Evolutionary conservation across 1,140 invertebrate genomes (phyloP).

Genomic region (Apis dorsata): DNA sequence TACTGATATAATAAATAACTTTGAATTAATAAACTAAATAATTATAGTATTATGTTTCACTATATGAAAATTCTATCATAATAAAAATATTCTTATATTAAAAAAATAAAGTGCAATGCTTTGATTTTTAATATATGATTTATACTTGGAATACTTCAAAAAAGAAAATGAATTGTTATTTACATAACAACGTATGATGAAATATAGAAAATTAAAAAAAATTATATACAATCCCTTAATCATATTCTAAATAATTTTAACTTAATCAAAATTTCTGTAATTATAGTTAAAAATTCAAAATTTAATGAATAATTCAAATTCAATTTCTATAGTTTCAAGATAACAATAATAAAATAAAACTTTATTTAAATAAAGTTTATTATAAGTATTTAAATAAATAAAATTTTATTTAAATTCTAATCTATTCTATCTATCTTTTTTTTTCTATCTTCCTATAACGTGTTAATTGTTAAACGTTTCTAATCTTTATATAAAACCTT

Average conservation of each 20-base stretch:
- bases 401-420: background rate
- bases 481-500: constrained; percentile 57
- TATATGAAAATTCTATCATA: background rate
- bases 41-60: background rate
- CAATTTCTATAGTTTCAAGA: background rate
- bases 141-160: background rate
- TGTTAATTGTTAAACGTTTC: constrained; percentile 19
- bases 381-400: too few relatives aligned
- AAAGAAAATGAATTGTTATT: background rate
- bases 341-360: constrained; percentile 10
- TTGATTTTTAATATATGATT: background rate
- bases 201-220: background rate
- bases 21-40: background rate
- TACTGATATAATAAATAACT: background rate
- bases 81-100: too few relatives aligned
- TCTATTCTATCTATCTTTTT: background rate
- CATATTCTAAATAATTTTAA: background rate
- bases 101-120: background rate
- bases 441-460: constrained; percentile 34
- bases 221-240: background rate
- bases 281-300: background rate
- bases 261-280: background rate
- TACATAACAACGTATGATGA: background rate
- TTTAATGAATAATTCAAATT: background rate
- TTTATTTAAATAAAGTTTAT: constrained; percentile 4